These are phyloP conservation scores for Cataglyphis cursor DNA, from an alignment of 2,888 invertebrate species.

Conservation along the genomic window DNA sequence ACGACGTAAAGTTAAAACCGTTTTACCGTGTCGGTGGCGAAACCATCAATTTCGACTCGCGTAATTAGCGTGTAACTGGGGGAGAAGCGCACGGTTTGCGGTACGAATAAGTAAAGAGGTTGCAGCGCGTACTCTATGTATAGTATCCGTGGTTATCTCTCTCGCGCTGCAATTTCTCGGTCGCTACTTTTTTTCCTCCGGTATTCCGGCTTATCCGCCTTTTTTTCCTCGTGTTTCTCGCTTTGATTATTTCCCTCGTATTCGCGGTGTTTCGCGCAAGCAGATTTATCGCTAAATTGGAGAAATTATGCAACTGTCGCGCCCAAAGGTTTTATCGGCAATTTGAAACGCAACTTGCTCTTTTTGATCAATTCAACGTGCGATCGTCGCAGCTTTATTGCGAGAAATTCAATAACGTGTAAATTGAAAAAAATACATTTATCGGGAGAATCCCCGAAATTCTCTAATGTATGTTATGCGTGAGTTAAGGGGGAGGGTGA, in stretches of 20 bases:
- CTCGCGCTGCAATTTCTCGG: slow-evolving; percentile 42
- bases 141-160: slow-evolving; percentile 58
- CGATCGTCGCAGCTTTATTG: not conserved
- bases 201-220: slow-evolving; percentile 25
- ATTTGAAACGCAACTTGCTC: not conserved
- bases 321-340: slow-evolving; percentile 5
- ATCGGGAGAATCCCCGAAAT: not conserved
- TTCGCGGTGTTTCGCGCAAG: not conserved
- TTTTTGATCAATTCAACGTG: not conserved
- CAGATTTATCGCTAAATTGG: slow-evolving; percentile 38
- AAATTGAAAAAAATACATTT: slow-evolving; percentile 7
- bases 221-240: not conserved
- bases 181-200: slow-evolving; percentile 12
- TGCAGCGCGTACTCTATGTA: slow-evolving; percentile 49
- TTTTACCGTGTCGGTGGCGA: slow-evolving; percentile 72
- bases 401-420: slow-evolving; percentile 15
- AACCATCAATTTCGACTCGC: slow-evolving; percentile 79
- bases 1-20: slow-evolving; percentile 73
- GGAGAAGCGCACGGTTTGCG: slow-evolving; percentile 69
- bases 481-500: not conserved
- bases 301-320: slow-evolving; percentile 16
- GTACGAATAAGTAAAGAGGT: slow-evolving; percentile 76
- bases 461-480: not conserved
- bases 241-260: slow-evolving; percentile 41
- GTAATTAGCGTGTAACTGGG: slow-evolving; percentile 80